Base-by-base conservation (phyloP, 2,797 vertebrate species). In the Oreochromis mossambicus region DNA sequence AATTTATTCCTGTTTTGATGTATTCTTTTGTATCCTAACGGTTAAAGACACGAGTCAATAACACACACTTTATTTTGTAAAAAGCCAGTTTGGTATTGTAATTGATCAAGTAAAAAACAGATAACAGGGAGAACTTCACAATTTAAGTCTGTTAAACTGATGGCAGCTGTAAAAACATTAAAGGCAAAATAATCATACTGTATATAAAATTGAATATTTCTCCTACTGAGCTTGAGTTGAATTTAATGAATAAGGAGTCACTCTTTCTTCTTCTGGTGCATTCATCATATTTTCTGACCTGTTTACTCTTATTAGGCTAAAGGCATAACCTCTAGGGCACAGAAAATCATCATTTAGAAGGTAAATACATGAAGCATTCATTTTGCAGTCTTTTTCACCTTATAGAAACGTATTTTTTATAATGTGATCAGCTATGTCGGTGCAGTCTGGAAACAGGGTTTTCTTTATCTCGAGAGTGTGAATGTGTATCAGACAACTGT, bases 401-500 rank as follows among this genome's bases (percentile, higher is more conserved):
- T 48, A 43, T 10, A 46, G 21, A 43, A 29, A 52, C 48, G 8
- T 75, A 14, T 83, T 61, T 89, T 43, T 87, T 55, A 19, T 80
- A 8, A 89, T 83, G 82, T 87, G 83, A 88, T 87, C 50, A 83
- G 21, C 34, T 46, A 15, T 52, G 77, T 66, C 4, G 24, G 43
- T 50, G 34, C 73, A 83, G 29, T 36, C 38, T 14, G 13, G 43
- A 88, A 66, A 56, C 41, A 68, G 73, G n/a, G 58, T 43, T 32
- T 50, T 43, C 77, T 83, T 32, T 8, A 70, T 83, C 86, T 55
- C 14, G 21, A 83, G 51, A 48, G 87, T 85, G 78, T 91, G 84
- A 92, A 92, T 91, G 70, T 88, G 66, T 86, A 70, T 87, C 86
- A 58, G 85, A 87, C 82, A 87, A 90, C 81, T 51, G 89, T 94